These are phyloP conservation scores for Enteromius fasciolatus DNA, from an alignment of 2,797 vertebrate genomes.

Conservation along the genomic window DNA sequence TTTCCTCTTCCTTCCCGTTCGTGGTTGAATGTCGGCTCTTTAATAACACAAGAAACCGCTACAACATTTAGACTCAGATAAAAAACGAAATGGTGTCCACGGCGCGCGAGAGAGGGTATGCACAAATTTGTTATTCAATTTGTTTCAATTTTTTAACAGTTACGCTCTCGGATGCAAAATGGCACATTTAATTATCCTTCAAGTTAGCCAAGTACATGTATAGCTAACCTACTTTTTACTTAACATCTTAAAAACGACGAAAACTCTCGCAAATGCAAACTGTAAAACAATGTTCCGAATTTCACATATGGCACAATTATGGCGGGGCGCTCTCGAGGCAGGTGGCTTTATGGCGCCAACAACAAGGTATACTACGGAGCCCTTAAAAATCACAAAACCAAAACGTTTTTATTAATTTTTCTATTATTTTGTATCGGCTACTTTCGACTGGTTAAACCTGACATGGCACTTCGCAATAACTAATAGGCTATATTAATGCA, in stretches of 20 bases:
- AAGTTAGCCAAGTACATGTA: too few relatives aligned
- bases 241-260: background rate
- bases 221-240: background rate
- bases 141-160: slow-evolving; percentile 28
- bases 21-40: slow-evolving; percentile 88
- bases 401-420: slow-evolving; percentile 58
- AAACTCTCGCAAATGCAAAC: slow-evolving; percentile 16
- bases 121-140: slow-evolving; percentile 52
- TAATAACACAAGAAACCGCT: slow-evolving; percentile 88
- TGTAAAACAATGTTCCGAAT: slow-evolving; percentile 22
- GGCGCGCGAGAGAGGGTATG: slow-evolving; percentile 54
- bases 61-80: slow-evolving; percentile 77
- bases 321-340: slow-evolving; percentile 64
- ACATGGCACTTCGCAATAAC: background rate
- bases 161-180: background rate
- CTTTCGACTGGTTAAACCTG: background rate
- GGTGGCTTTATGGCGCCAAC: slow-evolving; percentile 69
- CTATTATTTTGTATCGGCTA: background rate
- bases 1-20: slow-evolving; percentile 93
- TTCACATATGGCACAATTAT: slow-evolving; percentile 30
- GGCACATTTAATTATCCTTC: background rate
- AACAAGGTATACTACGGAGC: slow-evolving; percentile 52
- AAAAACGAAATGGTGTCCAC: slow-evolving; percentile 70
- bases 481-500: background rate
- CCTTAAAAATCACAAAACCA: slow-evolving; percentile 58